A percentile compares a stretch with the other conserved stretches of the same genome.
phyloP scores from a whole-genome alignment of 2,797 vertebrate genomes.

The Phataginus tricuspis region DNA sequence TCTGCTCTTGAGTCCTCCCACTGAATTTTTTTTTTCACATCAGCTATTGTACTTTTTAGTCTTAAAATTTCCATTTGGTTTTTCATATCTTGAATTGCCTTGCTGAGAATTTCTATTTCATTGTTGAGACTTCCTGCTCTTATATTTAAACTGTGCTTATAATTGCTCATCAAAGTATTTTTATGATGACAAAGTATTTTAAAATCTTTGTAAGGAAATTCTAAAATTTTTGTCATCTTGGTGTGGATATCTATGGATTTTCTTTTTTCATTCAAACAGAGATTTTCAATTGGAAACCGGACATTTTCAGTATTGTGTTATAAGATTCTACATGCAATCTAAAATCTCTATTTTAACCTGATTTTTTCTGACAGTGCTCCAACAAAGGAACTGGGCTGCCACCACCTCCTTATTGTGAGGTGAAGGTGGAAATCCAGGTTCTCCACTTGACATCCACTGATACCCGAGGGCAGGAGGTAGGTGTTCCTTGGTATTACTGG shows the following conservation, averaged over 20 bases:
- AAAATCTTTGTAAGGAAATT: background rate
- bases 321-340: background rate
- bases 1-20: background rate
- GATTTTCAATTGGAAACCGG: background rate
- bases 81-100: background rate
- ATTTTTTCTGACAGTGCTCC: background rate
- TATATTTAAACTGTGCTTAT: background rate
- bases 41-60: background rate
- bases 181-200: background rate
- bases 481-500: background rate
- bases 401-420: background rate
- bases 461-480: background rate
- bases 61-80: background rate
- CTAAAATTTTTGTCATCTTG: background rate
- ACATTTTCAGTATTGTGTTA: background rate
- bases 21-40: background rate
- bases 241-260: background rate
- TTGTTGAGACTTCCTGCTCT: background rate
- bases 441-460: background rate
- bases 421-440: background rate
- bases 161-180: background rate
- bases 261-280: background rate
- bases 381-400: background rate
- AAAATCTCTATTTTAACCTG: background rate
- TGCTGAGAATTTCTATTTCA: background rate